Evolutionary conservation across 2,113 vertebrate species (phyloP).

Genomic region (Himantopus leucocephalus): DNA sequence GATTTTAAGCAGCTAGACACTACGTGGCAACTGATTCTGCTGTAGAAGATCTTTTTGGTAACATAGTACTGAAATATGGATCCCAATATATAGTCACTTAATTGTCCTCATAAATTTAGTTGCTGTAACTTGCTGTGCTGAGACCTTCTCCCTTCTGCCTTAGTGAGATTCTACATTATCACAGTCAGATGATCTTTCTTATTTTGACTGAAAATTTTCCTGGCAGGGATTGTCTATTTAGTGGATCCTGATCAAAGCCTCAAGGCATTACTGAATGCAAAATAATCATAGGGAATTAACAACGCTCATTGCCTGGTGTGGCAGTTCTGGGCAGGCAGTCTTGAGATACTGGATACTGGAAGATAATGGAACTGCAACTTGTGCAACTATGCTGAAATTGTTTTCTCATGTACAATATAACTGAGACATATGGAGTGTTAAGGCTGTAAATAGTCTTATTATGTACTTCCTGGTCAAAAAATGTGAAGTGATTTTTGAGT

Average conservation of each 20-base stretch:
- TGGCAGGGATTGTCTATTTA: neutral
- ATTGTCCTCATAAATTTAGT: neutral
- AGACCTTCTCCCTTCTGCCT: neutral
- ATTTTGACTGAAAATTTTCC: neutral
- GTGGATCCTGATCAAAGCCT: neutral
- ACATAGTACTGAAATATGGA: neutral
- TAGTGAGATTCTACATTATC: neutral
- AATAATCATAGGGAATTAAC: neutral
- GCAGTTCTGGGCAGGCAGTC: neutral
- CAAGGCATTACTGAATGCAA: neutral
- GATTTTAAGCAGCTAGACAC: neutral
- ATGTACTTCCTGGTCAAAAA: neutral
- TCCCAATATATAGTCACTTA: neutral
- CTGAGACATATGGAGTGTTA: neutral
- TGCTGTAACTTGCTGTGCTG: neutral
- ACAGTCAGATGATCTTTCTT: neutral
- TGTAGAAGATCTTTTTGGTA: neutral
- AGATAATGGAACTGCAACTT: neutral
- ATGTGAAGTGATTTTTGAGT: neutral
- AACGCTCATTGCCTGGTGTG: neutral
- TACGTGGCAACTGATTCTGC: neutral
- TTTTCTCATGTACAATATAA: neutral
- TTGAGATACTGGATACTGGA: neutral
- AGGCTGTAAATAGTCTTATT: neutral
- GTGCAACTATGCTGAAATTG: neutral